Evolutionary conservation across 2,113 vertebrate genomes (phyloP), one percentile per base, ranked within the genome.

Genomic region (Ophthalmolycus amberensis): DNA sequence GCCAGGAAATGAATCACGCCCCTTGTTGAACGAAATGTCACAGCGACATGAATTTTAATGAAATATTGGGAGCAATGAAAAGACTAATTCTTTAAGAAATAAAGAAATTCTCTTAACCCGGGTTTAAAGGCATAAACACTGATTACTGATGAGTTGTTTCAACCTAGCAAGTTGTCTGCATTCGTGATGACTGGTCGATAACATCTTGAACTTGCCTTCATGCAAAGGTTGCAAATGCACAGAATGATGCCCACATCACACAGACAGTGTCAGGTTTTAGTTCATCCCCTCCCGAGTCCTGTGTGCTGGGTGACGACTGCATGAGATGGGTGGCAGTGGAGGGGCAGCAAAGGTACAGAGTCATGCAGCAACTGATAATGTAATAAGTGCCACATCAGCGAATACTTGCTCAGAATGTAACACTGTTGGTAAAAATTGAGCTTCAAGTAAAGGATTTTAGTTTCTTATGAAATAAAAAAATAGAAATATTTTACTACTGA

Each of bases 251-350:
- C 82, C 73, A 84, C 79, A 84, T 66, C 75, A 86, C 80, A 86
- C 32, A 78, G 56, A 88, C 71, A 48, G 48, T 65, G 71, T 44
- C 66, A 66, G 16, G 48, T 79, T 81, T 56, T 65, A 56, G 68
- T 42, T 38, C 42, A 14, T 2, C 11, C 25, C 64, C 37, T 5
- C 3, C 59, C 9, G 68, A 72, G 64, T 84, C 66, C 67, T 69
- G 80, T 84, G 82, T 81, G 81, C 75, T 71, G 70, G 46, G 67
- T 71, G 80, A 85, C 27, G 60, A 56, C 64, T 76, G 84, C 81
- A 92, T 90, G 91, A 69, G 81, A 94, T 92, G 90, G 80, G 88
- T 89, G 85, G 88, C 71, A 87, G 87, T 85, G 89, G 89, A 77
- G 89, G 85, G 85, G 75, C 71, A 58, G 67, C 56, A 83, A 34